Evolutionary conservation across 1,140 invertebrate species (phyloP).

Genomic region (Trypoxylus dichotomus): DNA sequence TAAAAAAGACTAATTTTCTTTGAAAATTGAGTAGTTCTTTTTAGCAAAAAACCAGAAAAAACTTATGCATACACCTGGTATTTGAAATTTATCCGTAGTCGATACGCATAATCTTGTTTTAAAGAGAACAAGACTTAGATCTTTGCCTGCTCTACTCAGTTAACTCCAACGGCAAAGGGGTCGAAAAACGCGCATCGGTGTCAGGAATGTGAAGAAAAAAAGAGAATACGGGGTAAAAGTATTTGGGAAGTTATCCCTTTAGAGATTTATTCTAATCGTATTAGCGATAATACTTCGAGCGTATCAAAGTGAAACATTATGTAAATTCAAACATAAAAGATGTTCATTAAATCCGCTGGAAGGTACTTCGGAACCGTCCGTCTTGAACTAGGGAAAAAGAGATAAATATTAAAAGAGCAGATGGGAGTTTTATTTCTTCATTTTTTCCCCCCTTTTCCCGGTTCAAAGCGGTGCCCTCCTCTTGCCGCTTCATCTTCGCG

Average conservation of each 20-base stretch:
- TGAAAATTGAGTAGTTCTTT: no score
- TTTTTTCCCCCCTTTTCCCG: slow-evolving; percentile 14
- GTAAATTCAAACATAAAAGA: slow-evolving; percentile 41
- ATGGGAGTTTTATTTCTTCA: slow-evolving; percentile 34
- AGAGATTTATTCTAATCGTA: not conserved
- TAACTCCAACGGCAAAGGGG: not conserved
- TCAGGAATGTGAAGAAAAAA: not conserved
- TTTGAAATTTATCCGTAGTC: no score
- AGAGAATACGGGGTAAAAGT: not conserved
- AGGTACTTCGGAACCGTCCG: slow-evolving; percentile 38
- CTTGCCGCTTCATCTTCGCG: not conserved
- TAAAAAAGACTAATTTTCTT: no score
- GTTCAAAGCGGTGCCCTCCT: not conserved
- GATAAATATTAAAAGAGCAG: slow-evolving; percentile 43
- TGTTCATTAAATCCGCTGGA: slow-evolving; percentile 40
- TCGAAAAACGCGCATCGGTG: not conserved
- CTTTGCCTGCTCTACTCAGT: not conserved
- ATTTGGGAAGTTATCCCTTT: not conserved
- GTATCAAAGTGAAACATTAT: slow-evolving; percentile 42
- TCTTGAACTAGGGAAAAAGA: slow-evolving; percentile 28
- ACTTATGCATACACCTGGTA: no score
- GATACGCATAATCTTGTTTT: no score
- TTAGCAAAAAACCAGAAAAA: no score
- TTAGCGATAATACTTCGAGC: not conserved
- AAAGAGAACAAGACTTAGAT: no score